phyloP scores from a whole-genome alignment of 2,888 invertebrate genomes.

The Busseola fusca region DNA sequence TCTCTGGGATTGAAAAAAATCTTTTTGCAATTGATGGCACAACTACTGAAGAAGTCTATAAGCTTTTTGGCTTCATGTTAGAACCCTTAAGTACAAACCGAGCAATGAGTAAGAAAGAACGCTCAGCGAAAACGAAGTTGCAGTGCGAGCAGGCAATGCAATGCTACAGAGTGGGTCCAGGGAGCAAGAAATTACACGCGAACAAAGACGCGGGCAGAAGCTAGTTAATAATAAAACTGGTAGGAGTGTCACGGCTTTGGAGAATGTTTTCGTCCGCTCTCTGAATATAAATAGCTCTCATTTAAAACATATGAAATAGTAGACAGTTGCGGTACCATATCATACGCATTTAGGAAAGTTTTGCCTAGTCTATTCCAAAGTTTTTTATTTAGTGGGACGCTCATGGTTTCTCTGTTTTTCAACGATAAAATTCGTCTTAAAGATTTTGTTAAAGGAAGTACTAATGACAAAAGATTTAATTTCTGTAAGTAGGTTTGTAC shows the following conservation, averaged over 20 bases:
- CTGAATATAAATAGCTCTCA: conserved; percentile 78
- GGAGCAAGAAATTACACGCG: conserved; percentile 16
- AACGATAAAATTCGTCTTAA: not conserved
- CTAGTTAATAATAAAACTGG: conserved; percentile 76
- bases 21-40: too few species aligned
- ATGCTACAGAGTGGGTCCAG: not conserved
- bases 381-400: conserved; percentile 24
- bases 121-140: not conserved
- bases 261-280: conserved; percentile 68
- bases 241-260: conserved; percentile 66
- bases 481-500: too few species aligned
- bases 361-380: conserved; percentile 25
- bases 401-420: not conserved
- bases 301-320: conserved; percentile 71
- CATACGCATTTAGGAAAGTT: conserved; percentile 43
- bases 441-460: not conserved
- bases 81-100: too few species aligned
- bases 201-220: conserved; percentile 28
- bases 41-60: too few species aligned
- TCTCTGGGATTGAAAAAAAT: not conserved
- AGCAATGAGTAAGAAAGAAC: too few species aligned
- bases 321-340: conserved; percentile 34
- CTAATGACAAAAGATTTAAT: too few species aligned
- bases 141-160: not conserved
- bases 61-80: too few species aligned